A percentile compares a stretch with the other conserved stretches of the same genome.
Conservation (phyloP, 2,888 invertebrate genomes). For the Mantis religiosa region DNA sequence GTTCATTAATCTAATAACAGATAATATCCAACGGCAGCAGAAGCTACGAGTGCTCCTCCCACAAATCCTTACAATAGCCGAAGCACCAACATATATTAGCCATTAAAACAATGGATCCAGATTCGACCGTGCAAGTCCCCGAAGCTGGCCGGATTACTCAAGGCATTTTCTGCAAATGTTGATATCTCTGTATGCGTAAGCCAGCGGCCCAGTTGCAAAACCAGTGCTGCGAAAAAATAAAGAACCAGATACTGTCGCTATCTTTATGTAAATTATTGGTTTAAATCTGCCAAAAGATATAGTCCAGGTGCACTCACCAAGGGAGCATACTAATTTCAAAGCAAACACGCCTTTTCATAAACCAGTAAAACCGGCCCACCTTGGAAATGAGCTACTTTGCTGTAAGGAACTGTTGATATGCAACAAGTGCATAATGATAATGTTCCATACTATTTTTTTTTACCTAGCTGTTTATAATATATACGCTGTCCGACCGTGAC, state of each 20-base stretch:
- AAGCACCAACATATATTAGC: not conserved
- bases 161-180: not conserved
- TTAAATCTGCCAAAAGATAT: not conserved
- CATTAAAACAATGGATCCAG: not conserved
- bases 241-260: not conserved
- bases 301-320: not conserved
- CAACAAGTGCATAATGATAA: not conserved
- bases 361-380: not conserved
- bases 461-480: not conserved
- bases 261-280: not conserved
- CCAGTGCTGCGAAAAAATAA: not conserved
- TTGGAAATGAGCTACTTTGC: not conserved
- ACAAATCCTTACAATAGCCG: not conserved
- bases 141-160: not conserved
- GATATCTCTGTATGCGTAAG: not conserved
- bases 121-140: not conserved
- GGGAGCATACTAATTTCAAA: not conserved
- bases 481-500: not conserved
- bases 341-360: not conserved
- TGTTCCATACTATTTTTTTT: not conserved
- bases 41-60: not conserved
- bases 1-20: not conserved
- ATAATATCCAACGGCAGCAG: not conserved
- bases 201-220: not conserved
- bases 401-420: not conserved